Conservation (phyloP, 2,113 vertebrate species). For the Pelobates fuscus region DNA sequence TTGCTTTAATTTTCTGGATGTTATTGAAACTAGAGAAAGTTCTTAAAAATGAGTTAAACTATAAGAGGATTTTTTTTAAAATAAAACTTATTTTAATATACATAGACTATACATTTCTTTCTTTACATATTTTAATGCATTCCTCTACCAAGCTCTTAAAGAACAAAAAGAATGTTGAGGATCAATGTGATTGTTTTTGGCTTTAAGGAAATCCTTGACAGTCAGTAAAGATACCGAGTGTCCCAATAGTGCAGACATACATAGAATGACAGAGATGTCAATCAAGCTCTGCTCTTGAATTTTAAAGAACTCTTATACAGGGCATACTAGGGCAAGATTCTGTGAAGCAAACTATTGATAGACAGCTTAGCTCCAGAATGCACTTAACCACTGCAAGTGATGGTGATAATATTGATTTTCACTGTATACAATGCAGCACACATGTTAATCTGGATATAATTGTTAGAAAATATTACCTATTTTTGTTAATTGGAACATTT, state of each 20-base stretch:
- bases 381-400: not conserved
- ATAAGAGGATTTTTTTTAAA: no score
- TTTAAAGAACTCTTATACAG: not conserved
- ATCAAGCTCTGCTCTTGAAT: not conserved
- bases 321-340: not conserved
- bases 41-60: no score
- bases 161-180: not conserved
- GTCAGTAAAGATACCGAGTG: not conserved
- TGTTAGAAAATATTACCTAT: no score
- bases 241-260: not conserved
- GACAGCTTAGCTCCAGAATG: not conserved
- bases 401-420: not conserved
- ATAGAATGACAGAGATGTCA: not conserved
- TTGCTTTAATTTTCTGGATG: no score
- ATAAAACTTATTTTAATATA: no score
- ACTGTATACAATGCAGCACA: not conserved
- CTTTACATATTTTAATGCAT: not conserved
- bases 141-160: not conserved
- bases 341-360: not conserved
- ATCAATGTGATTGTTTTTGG: not conserved
- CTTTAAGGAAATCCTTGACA: not conserved
- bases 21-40: no score
- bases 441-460: no score
- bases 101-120: no score
- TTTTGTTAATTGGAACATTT: no score